Evolutionary conservation across 2,797 vertebrate genomes (phyloP), one percentile per base, ranked within the genome.

Genomic region (Emydoidea blandingii): DNA sequence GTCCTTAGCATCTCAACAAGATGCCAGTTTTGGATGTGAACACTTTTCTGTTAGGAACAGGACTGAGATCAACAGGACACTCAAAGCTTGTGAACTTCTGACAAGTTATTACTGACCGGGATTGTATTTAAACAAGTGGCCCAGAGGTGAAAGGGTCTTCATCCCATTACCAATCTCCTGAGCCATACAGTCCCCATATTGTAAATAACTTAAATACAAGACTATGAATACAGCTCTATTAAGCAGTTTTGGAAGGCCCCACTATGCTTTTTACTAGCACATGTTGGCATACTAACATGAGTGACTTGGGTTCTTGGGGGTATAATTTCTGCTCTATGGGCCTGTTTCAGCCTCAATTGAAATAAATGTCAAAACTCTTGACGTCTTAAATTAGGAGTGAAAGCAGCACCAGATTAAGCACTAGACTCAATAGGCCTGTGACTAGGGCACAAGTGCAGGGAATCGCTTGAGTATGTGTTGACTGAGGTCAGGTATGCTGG

Each of bases 261-360:
- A 89, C 89, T 94, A 95, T 92, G 82, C 87, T 87, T 91, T 86
- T 84, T 8, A 47, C 94, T 85, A 85, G 78, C 47, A 82, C 92
- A 92, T 86, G 74, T 85, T 94, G 80, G 81, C 78, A 91, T 81
- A 65, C 47, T 86, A 84, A 92, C 74, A 52, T 83, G 52, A 2
- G 0, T 94, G 87, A 85, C 41, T 65, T 59, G 52, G 81, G 29
- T 59, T 59, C 89, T 89, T 80, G 72, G 54, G 56, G 82, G 81
- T 65, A 84, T 47, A 65, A 15, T 91, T 93, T 82, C 78, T 78
- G 47, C 34, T 1, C 53, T 34, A 62, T 62, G 29, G 31, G 31
- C 29, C 59, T 34, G 29, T 92, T 93, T 89, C 59, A 72, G 7
- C 16, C 89, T 29, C 54, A 85, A n/a, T 52, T 94, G 41, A 85